These are phyloP conservation scores for Synergus umbraculus DNA, from an alignment of 2,888 invertebrate species.

Conservation along the genomic window DNA sequence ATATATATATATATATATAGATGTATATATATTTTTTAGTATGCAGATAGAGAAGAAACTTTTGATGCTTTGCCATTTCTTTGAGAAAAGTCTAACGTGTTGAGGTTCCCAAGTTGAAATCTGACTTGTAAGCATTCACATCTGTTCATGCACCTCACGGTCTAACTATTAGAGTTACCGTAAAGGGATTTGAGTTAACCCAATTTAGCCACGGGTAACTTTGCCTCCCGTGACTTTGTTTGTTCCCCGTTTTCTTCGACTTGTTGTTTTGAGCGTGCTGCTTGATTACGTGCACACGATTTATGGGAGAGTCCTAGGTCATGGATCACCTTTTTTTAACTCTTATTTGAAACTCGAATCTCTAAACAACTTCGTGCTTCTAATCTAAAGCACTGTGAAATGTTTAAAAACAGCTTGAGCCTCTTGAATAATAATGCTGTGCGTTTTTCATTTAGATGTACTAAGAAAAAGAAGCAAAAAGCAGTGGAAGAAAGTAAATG, in stretches of 20 bases:
- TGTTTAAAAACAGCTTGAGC: not conserved
- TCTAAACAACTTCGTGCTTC: constrained; percentile 19
- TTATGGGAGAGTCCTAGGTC: not conserved
- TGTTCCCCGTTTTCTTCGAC: constrained; percentile 63
- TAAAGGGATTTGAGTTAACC: constrained; percentile 76
- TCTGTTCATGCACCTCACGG: constrained; percentile 62
- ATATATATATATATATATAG: too few species aligned
- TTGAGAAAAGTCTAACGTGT: constrained; percentile 35
- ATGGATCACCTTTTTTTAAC: constrained; percentile 18
- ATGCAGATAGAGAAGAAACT: not conserved
- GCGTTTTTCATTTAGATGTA: not conserved
- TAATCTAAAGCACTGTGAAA: not conserved
- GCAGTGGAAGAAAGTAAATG: not conserved
- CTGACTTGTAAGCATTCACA: constrained; percentile 49
- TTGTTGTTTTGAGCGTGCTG: constrained; percentile 52
- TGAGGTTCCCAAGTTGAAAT: constrained; percentile 46
- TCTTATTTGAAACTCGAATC: not conserved
- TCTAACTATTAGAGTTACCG: constrained; percentile 74
- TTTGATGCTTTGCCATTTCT: not conserved
- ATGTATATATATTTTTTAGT: too few species aligned
- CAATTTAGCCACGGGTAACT: constrained; percentile 74
- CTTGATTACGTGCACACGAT: constrained; percentile 50
- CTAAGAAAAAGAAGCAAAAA: not conserved
- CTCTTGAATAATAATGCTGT: not conserved
- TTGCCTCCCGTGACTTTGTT: constrained; percentile 67